Conservation (phyloP, 2,113 vertebrate species). For the Syrrhaptes paradoxus region DNA sequence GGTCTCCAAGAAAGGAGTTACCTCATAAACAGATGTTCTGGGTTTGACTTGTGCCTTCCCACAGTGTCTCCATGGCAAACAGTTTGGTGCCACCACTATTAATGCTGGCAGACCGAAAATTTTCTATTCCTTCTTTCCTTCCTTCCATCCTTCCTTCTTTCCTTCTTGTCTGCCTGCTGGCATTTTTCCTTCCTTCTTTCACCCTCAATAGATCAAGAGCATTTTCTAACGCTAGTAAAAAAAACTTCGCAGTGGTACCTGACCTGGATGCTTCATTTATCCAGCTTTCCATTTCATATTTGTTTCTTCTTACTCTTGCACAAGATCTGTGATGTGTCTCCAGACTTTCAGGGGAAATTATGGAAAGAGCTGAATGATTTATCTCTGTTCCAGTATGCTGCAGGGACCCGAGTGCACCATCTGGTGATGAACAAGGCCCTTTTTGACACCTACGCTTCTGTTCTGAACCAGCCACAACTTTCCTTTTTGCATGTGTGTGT, state of each 20-base stretch:
- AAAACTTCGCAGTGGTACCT: background rate
- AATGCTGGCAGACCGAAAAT: background rate
- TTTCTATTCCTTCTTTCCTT: background rate
- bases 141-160: background rate
- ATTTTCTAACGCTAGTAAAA: background rate
- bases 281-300: background rate
- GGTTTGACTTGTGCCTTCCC: background rate
- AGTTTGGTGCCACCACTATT: background rate
- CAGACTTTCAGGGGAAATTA: background rate
- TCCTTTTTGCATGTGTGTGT: background rate
- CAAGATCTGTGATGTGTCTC: background rate
- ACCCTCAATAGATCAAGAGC: background rate
- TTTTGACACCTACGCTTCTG: background rate
- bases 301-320: background rate
- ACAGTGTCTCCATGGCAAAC: background rate
- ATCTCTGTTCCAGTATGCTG: background rate
- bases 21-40: background rate
- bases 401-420: background rate
- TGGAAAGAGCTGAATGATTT: background rate
- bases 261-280: background rate
- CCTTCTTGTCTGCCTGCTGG: background rate
- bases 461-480: background rate
- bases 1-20: background rate
- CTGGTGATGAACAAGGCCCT: background rate
- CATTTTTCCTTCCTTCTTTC: background rate